A percentile compares a stretch with the other conserved stretches of the same genome.
These are phyloP conservation scores for Tapera naevia DNA, from an alignment of 2,797 vertebrate genomes.

Conservation along the genomic window DNA sequence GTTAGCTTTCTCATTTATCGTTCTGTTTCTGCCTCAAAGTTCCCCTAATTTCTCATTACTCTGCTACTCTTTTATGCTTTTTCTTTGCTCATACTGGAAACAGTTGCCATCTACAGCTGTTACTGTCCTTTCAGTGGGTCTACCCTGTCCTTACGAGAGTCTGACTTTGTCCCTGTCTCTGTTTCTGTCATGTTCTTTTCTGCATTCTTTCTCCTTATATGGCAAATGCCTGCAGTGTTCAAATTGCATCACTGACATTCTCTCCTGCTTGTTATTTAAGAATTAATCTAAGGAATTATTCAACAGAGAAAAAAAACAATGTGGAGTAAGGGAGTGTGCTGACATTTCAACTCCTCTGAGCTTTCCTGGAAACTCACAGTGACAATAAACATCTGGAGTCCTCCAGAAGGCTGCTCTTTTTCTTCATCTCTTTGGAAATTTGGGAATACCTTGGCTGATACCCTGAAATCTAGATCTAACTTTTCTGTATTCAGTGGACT, in stretches of 20 bases:
- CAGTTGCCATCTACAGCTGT: not conserved
- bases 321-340: not conserved
- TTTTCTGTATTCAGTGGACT: not conserved
- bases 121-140: not conserved
- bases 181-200: not conserved
- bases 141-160: not conserved
- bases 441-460: not conserved
- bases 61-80: not conserved
- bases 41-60: not conserved
- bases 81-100: not conserved
- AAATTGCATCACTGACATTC: not conserved
- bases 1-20: not conserved
- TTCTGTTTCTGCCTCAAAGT: not conserved
- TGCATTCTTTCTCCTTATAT: not conserved
- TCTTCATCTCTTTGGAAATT: not conserved
- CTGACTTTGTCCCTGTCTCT: not conserved
- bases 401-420: not conserved
- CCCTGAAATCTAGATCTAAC: not conserved
- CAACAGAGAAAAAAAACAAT: not conserved
- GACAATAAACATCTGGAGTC: not conserved
- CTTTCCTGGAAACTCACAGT: not conserved
- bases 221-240: not conserved
- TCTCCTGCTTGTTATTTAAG: conserved; percentile 2
- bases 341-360: conserved; percentile 38
- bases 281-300: conserved; percentile 1